These are phyloP conservation scores for Alitta virens DNA, from an alignment of 2,888 invertebrate genomes.

Conservation along the genomic window DNA sequence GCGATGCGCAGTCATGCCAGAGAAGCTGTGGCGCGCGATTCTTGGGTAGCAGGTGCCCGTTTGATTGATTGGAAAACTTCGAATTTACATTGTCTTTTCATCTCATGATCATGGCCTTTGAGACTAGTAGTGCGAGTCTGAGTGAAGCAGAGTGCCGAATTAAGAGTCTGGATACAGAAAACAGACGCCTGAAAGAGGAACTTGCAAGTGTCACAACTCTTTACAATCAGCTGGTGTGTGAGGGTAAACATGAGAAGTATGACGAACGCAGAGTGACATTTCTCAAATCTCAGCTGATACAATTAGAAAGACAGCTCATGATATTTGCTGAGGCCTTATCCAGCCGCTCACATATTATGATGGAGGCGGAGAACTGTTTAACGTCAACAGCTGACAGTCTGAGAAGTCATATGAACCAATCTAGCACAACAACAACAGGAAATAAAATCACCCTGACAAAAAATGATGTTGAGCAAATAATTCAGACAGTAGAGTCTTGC, in stretches of 20 bases:
- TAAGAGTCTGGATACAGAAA: not conserved
- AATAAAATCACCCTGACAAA: constrained; percentile 38
- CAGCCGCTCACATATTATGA: constrained; percentile 35
- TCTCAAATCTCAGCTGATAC: constrained; percentile 50
- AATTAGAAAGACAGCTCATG: constrained; percentile 50
- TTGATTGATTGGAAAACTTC: too few relatives aligned
- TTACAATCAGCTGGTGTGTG: constrained; percentile 42
- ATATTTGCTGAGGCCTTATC: constrained; percentile 41
- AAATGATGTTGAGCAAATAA: constrained; percentile 41
- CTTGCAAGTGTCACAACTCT: constrained; percentile 23
- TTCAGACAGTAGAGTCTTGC: constrained; percentile 45
- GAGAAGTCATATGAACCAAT: not conserved
- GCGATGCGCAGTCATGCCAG: too few relatives aligned
- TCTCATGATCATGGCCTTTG: too few relatives aligned
- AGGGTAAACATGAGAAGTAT: constrained; percentile 48
- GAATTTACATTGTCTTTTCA: too few relatives aligned
- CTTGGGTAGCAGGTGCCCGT: too few relatives aligned
- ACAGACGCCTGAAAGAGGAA: too few relatives aligned
- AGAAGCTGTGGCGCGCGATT: too few relatives aligned
- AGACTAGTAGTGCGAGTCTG: not conserved
- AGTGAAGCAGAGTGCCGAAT: not conserved
- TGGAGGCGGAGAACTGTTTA: constrained; percentile 46
- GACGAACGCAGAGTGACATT: constrained; percentile 49
- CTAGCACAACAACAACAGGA: constrained; percentile 19
- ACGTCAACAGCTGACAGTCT: constrained; percentile 36